phyloP scores from a whole-genome alignment of 2,113 vertebrate species.

The Orientallactaga bullata region DNA sequence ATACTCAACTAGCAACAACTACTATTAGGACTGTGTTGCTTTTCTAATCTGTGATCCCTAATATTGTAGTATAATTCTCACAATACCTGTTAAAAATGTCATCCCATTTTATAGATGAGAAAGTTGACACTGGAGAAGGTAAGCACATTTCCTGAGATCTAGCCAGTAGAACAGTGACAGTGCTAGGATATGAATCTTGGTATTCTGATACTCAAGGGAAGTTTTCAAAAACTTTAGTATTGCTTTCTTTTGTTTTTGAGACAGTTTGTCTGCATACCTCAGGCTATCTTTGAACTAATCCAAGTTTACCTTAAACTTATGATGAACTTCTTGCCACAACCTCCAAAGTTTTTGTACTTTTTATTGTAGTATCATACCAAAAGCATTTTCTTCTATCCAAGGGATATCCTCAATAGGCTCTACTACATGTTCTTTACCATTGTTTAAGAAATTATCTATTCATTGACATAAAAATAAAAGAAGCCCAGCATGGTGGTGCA shows the following conservation, averaged over 20 bases:
- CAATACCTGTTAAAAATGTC: neutral
- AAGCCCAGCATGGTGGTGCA: no score
- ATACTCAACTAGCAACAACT: neutral
- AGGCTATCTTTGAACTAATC: neutral
- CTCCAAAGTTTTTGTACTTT: neutral
- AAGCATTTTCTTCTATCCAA: no score
- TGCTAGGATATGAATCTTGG: neutral
- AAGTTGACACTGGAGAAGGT: neutral
- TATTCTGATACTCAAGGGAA: neutral
- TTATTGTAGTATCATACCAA: neutral
- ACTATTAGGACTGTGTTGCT: neutral
- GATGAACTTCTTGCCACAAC: neutral
- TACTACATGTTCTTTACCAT: no score
- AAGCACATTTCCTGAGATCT: neutral
- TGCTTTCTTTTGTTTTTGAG: neutral
- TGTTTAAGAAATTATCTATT: no score
- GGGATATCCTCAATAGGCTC: no score
- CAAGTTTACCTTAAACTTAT: no score
- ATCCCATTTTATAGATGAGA: neutral
- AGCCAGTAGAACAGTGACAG: neutral
- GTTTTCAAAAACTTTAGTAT: neutral
- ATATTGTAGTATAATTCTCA: slow-evolving; percentile 19
- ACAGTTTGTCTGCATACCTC: neutral
- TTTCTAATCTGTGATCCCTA: neutral
- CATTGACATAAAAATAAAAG: no score